phyloP scores from a whole-genome alignment of 2,888 invertebrate species.

The Lasioglossum zephyrum region DNA sequence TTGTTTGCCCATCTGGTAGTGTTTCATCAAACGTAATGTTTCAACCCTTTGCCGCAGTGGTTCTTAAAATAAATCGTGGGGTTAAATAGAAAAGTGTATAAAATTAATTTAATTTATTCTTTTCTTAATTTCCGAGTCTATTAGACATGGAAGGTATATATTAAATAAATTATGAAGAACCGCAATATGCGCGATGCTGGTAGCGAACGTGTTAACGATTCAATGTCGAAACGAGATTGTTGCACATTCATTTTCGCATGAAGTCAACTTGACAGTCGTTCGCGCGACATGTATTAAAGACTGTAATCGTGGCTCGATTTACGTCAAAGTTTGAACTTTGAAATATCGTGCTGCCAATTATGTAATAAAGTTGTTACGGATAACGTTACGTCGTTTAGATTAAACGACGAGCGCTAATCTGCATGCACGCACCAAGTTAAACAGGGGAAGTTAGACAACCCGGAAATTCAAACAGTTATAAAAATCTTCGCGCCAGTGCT shows the following conservation, averaged over 20 bases:
- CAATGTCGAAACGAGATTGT: no score
- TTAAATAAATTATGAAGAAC: no score
- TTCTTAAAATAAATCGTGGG: no score
- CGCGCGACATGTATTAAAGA: constrained; percentile 7
- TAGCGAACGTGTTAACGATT: no score
- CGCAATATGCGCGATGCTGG: no score
- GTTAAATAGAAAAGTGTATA: no score
- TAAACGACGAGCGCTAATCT: background rate
- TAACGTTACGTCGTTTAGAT: background rate
- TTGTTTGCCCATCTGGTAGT: background rate
- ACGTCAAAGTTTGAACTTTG: constrained; percentile 1
- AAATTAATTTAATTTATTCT: no score
- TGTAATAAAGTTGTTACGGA: background rate
- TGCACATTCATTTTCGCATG: no score
- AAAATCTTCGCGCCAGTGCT: background rate
- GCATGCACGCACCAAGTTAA: background rate
- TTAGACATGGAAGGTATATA: no score
- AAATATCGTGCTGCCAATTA: background rate
- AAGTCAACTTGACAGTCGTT: background rate
- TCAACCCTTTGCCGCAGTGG: no score
- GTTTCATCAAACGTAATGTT: background rate
- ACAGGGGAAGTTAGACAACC: background rate
- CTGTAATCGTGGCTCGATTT: constrained; percentile 11
- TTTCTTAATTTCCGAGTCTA: no score
- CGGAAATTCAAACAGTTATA: background rate